Conservation (phyloP, 1,140 invertebrate genomes). For the Achatina immaculata region DNA sequence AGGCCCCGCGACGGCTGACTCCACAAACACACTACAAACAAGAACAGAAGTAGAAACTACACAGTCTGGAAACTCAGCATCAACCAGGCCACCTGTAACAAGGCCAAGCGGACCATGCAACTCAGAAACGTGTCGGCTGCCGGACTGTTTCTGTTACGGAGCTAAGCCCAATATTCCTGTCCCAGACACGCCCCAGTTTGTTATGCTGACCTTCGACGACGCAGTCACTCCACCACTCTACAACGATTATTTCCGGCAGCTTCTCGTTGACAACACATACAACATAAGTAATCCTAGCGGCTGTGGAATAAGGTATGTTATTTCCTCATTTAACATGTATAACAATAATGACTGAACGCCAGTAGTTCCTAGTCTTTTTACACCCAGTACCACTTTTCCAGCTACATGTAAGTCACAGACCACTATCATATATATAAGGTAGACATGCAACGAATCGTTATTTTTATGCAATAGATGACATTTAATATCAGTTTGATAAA, state of each 20-base stretch:
- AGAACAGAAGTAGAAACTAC: background rate
- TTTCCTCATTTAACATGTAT: background rate
- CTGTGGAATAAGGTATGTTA: background rate
- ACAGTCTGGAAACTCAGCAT: background rate
- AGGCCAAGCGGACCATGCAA: background rate
- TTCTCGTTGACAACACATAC: constrained; percentile 22
- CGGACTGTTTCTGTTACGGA: constrained; percentile 22
- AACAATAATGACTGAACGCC: background rate
- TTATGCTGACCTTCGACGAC: constrained; percentile 31
- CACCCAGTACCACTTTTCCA: background rate
- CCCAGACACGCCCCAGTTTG: constrained; percentile 9
- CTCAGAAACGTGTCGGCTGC: background rate
- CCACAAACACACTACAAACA: too few relatives aligned
- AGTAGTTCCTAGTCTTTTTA: background rate
- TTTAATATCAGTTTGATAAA: background rate
- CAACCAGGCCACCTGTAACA: background rate
- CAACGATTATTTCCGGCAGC: background rate
- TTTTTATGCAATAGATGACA: background rate
- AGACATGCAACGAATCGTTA: background rate
- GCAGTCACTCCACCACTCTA: constrained; percentile 3
- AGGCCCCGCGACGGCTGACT: too few relatives aligned
- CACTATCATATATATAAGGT: background rate
- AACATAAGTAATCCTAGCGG: background rate
- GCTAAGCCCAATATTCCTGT: background rate
- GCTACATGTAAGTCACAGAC: background rate